Conservation (phyloP, 2,888 invertebrate genomes). For the Tortrix viridana region DNA sequence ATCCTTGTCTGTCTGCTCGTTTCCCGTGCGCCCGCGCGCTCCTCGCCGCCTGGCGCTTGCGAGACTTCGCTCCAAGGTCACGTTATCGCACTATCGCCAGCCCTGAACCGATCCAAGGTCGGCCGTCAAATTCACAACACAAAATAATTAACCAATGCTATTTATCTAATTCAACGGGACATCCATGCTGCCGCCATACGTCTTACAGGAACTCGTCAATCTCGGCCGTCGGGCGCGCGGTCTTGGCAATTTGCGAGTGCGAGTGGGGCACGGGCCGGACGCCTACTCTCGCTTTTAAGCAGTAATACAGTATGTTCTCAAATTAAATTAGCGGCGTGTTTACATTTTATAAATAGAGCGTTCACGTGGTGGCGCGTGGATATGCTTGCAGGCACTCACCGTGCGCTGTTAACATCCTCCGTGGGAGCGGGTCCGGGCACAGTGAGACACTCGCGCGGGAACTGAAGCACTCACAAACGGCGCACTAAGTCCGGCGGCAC, state of each 20-base stretch:
- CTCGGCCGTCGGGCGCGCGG: slow-evolving; percentile 68
- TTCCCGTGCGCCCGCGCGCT: slow-evolving; percentile 73
- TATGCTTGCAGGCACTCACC: slow-evolving; percentile 76
- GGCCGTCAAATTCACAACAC: slow-evolving; percentile 52
- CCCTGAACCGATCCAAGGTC: slow-evolving; percentile 74
- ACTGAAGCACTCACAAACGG: slow-evolving; percentile 81
- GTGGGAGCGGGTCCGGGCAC: slow-evolving; percentile 78
- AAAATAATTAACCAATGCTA: slow-evolving; percentile 37
- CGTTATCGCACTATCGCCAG: slow-evolving; percentile 81
- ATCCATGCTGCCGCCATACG: slow-evolving; percentile 44
- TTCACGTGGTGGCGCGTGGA: slow-evolving; percentile 77
- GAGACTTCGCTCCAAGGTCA: slow-evolving; percentile 77
- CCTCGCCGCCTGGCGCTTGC: slow-evolving; percentile 78
- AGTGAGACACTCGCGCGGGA: slow-evolving; percentile 77
- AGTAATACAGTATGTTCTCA: slow-evolving; percentile 64
- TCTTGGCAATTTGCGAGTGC: slow-evolving; percentile 73
- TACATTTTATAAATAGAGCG: slow-evolving; percentile 82
- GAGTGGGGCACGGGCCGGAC: slow-evolving; percentile 61
- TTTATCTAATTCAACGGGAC: slow-evolving; percentile 27
- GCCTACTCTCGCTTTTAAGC: slow-evolving; percentile 67
- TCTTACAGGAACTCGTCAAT: slow-evolving; percentile 81
- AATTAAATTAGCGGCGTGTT: slow-evolving; percentile 79
- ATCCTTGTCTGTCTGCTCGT: slow-evolving; percentile 77
- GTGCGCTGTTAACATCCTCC: slow-evolving; percentile 84
- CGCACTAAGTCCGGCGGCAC: slow-evolving; percentile 81